Evolutionary conservation across 2,888 invertebrate genomes (phyloP).

Genomic region (Microplitis deprimator): DNA sequence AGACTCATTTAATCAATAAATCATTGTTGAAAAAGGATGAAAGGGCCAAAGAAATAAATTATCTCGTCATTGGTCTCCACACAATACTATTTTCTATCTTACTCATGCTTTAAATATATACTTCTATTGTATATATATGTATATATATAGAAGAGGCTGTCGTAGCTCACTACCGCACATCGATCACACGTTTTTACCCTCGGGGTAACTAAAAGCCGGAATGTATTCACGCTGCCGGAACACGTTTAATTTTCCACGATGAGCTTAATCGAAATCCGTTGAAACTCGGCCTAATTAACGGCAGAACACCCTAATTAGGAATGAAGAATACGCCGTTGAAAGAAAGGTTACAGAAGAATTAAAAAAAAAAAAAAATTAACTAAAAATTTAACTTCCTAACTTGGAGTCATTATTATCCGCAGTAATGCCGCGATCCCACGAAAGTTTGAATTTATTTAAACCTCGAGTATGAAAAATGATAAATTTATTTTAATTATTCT

Average conservation of each 20-base stretch:
- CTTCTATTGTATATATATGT: too few relatives aligned
- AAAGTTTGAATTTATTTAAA: neutral
- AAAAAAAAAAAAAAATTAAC: neutral
- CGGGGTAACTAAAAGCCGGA: slow-evolving; percentile 24
- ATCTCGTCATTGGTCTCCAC: slow-evolving; percentile 28
- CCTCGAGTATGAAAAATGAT: neutral
- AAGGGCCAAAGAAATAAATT: slow-evolving; percentile 21
- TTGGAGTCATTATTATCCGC: neutral
- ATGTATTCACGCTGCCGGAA: slow-evolving; percentile 25
- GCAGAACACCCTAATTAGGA: slow-evolving; percentile 45
- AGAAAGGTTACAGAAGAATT: neutral
- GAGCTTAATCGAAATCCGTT: slow-evolving; percentile 50
- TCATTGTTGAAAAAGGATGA: neutral
- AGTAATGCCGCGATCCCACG: neutral
- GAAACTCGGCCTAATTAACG: slow-evolving; percentile 49
- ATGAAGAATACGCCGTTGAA: slow-evolving; percentile 9
- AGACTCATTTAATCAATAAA: neutral
- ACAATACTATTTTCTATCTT: neutral
- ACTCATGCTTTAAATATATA: neutral
- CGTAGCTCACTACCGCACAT: slow-evolving; percentile 20
- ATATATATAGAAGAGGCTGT: neutral
- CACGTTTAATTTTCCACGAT: slow-evolving; percentile 34
- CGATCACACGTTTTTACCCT: slow-evolving; percentile 30
- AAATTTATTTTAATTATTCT: neutral
- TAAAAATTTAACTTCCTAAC: neutral